Conservation (phyloP, 2,113 vertebrate genomes). For the Miniopterus natalensis region DNA sequence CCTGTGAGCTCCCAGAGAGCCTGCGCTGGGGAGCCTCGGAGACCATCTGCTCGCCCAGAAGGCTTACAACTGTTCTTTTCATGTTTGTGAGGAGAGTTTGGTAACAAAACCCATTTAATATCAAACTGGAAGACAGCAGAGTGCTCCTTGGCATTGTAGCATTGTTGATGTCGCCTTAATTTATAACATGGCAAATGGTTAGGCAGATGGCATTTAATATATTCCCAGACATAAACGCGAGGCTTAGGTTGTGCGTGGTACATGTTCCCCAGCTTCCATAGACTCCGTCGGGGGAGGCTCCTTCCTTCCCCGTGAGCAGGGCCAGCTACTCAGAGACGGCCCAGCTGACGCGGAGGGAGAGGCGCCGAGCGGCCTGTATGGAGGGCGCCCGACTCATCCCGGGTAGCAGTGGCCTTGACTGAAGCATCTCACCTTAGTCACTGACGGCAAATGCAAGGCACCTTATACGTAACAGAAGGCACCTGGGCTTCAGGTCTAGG, state of each 20-base stretch:
- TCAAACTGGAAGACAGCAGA: conserved; percentile 88
- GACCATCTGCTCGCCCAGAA: conserved; percentile 92
- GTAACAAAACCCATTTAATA: conserved; percentile 90
- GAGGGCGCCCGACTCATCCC: not conserved
- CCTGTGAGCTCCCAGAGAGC: conserved; percentile 81
- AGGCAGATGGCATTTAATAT: conserved; percentile 91
- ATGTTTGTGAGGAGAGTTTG: conserved; percentile 90
- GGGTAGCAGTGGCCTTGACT: not conserved
- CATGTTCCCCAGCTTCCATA: conserved; percentile 79
- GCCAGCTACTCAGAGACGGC: conserved; percentile 17
- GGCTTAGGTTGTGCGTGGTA: conserved; percentile 86
- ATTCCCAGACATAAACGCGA: conserved; percentile 89
- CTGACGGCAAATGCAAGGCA: not conserved
- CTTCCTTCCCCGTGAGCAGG: not conserved
- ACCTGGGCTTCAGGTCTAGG: not conserved
- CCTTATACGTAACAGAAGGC: not conserved
- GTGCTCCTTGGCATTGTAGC: conserved; percentile 82
- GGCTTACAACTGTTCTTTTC: conserved; percentile 90
- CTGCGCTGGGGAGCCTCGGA: conserved; percentile 81
- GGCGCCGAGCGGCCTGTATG: not conserved
- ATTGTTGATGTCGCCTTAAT: conserved; percentile 89
- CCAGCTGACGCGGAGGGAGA: not conserved
- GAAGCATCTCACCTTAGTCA: not conserved
- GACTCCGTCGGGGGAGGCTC: conserved; percentile 79
- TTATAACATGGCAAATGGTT: conserved; percentile 90